Evolutionary conservation across 2,797 vertebrate species (phyloP).

Genomic region (Ceryle rudis): DNA sequence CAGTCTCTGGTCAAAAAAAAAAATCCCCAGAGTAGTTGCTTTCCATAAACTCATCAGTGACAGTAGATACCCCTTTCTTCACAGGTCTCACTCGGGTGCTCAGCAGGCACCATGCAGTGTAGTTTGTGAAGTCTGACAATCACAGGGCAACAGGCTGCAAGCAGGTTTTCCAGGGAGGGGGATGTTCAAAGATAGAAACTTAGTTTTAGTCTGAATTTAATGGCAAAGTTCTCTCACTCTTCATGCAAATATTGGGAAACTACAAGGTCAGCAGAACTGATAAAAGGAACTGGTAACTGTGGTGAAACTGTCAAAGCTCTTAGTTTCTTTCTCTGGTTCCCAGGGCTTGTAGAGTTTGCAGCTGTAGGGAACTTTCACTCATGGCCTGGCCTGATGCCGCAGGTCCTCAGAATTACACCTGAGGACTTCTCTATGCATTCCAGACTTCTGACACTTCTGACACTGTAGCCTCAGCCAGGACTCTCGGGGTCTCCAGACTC

Average conservation of each 20-base stretch:
- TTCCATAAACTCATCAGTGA: neutral
- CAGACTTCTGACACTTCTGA: neutral
- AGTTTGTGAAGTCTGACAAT: neutral
- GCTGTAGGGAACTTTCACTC: neutral
- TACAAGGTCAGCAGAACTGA: neutral
- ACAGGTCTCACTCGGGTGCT: neutral
- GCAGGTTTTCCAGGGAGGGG: neutral
- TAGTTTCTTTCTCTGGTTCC: neutral
- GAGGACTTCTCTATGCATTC: neutral
- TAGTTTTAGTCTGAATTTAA: neutral
- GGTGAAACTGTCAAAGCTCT: neutral
- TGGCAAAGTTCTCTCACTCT: neutral
- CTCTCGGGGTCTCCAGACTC: neutral
- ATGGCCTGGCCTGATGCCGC: neutral
- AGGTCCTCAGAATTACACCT: neutral
- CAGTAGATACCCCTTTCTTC: neutral
- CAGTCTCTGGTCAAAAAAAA: neutral
- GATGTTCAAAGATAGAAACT: neutral
- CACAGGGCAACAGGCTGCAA: neutral
- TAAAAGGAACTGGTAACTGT: neutral
- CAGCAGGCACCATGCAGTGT: neutral
- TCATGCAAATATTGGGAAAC: neutral
- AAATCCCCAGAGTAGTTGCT: neutral
- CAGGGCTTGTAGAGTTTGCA: neutral
- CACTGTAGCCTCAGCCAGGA: neutral